A percentile compares a stretch with the other conserved stretches of the same genome.
Conservation (phyloP, 2,113 vertebrate genomes). For the Pongo abelii region DNA sequence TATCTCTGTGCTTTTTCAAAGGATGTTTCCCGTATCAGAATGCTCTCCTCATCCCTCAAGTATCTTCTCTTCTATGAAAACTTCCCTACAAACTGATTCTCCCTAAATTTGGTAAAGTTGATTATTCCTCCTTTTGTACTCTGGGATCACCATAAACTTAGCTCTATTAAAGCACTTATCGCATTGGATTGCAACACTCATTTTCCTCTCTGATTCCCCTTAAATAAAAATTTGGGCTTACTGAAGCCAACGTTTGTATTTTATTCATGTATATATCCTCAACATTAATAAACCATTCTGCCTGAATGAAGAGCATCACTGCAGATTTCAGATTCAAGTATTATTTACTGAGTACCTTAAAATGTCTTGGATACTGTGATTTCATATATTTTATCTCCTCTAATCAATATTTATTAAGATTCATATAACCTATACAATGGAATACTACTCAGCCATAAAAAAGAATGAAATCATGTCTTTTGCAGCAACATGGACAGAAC, state of each 20-base stretch:
- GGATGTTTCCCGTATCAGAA: neutral
- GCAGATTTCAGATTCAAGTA: neutral
- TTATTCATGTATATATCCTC: neutral
- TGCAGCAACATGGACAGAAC: too few species aligned
- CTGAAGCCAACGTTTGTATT: neutral
- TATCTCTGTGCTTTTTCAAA: neutral
- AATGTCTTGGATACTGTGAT: neutral
- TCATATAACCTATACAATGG: neutral
- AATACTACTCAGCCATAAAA: too few species aligned
- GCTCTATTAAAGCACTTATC: neutral
- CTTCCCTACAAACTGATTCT: neutral
- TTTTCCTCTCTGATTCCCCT: neutral
- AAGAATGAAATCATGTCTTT: too few species aligned
- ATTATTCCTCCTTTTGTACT: neutral
- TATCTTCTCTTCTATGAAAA: neutral
- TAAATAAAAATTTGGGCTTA: neutral
- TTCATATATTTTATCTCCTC: neutral
- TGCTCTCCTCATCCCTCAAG: neutral
- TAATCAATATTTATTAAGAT: neutral
- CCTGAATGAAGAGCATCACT: neutral
- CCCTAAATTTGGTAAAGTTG: neutral
- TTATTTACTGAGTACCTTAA: neutral
- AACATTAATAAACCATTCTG: neutral
- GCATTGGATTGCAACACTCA: neutral
- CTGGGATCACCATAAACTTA: neutral